phyloP scores from a whole-genome alignment of 2,113 vertebrate species.

The Lynx canadensis region DNA sequence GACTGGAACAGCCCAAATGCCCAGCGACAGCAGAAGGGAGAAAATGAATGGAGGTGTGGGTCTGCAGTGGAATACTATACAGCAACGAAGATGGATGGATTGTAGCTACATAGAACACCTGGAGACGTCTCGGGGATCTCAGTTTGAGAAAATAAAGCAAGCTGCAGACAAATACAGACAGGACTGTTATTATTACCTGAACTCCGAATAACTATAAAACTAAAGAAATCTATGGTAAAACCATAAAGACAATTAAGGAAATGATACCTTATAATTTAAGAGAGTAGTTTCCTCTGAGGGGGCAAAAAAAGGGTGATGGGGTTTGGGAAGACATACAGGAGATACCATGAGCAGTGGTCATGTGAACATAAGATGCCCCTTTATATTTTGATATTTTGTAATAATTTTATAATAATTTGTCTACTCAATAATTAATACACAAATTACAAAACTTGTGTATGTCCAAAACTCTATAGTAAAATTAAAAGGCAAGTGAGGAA shows the following conservation, averaged over 20 bases:
- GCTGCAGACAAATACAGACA: not conserved
- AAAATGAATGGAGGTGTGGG: not conserved
- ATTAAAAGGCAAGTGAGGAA: not conserved
- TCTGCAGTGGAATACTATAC: not conserved
- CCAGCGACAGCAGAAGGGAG: too few species aligned
- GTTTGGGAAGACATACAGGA: not conserved
- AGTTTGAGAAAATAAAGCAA: not conserved
- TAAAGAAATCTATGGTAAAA: not conserved
- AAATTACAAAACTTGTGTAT: not conserved
- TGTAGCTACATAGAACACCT: not conserved
- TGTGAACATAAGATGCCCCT: not conserved
- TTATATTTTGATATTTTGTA: not conserved
- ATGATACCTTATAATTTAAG: not conserved
- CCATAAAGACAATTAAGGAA: not conserved
- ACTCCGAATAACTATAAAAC: not conserved
- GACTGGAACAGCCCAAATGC: not conserved
- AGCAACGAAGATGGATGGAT: not conserved
- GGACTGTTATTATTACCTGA: not conserved
- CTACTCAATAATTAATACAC: not conserved
- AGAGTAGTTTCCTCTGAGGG: not conserved
- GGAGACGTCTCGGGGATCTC: not conserved
- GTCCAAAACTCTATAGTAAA: not conserved
- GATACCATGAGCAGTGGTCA: too few species aligned
- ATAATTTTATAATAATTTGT: not conserved
- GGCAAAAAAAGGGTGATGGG: not conserved